Conservation (phyloP, 2,888 invertebrate genomes). For the Gisinianus flammeolus region DNA sequence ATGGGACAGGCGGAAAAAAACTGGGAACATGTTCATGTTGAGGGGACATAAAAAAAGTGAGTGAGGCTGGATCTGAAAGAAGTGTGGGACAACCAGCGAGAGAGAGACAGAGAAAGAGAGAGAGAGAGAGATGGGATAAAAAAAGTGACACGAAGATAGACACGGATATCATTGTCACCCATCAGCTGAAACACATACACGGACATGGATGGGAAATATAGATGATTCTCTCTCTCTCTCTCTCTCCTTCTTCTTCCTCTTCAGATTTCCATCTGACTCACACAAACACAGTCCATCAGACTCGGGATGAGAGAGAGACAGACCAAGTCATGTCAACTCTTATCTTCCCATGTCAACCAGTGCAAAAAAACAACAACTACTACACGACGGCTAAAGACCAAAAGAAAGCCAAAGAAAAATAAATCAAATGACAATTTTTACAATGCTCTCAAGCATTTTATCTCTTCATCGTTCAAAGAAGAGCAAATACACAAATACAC, state of each 20-base stretch:
- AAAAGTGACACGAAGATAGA: not conserved
- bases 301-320: not conserved
- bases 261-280: not conserved
- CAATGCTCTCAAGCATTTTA: too few species aligned
- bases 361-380: not conserved
- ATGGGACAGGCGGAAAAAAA: too few species aligned
- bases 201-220: not conserved
- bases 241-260: too few species aligned
- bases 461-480: too few species aligned
- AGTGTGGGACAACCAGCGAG: not conserved
- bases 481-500: too few species aligned
- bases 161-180: not conserved
- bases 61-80: too few species aligned
- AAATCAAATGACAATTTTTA: not conserved
- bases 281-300: constrained; percentile 5
- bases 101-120: not conserved
- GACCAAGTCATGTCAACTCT: not conserved
- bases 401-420: not conserved
- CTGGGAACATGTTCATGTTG: too few species aligned
- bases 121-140: too few species aligned
- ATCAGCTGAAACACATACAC: not conserved
- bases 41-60: too few species aligned
- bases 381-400: not conserved
- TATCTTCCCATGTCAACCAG: not conserved
- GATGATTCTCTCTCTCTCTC: too few species aligned